Base-by-base conservation (phyloP, 2,797 vertebrate genomes). In the Vireo griseus region DNA sequence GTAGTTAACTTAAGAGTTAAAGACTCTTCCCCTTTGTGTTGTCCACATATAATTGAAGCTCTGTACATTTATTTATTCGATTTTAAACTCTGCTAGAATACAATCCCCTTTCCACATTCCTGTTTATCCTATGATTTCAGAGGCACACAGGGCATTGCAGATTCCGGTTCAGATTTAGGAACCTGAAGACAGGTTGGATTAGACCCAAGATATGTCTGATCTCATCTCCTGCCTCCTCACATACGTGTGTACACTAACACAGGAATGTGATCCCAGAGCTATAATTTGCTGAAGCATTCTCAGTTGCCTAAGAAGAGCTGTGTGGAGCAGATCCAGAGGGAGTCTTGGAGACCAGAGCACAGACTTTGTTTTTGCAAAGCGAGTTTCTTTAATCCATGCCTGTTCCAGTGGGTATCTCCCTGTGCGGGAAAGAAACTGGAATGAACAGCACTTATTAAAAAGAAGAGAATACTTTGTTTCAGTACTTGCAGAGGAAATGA, bases 211-310 rank as follows among this genome's bases (percentile, higher is more conserved):
- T 52, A 66, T 1, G 10, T 11, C 65, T 79, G 58, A 63, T 62
- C 44, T 81, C 21, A 35, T 59, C 25, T 74, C 31, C 69, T 67
- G 39, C 44, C 48, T 77, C 24, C 7, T 73, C 42, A 57, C n/a
- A 45, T 8, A 19, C n/a, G 9, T 3, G 3, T 1, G 2, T 31
- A 39, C 12, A 40, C 2, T 3, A 55, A 68, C 10, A 61, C 19
- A 83, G 63, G 13, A 59, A 79, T 45, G 40, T 48, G 25, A 33
- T 44, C 39, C 25, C 76, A 77, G 47, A 80, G 55, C 25, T n/a
- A 45, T 48, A 47, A 10, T 31, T 73, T 54, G 25, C 39, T 77
- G 28, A 54, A 33, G 48, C 33, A 20, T 44, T 77, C 88, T 69
- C 33, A 66, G 0, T 77, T 8, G 7, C 26, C 16, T 62, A 44